A percentile compares a stretch with the other conserved stretches of the same genome.
phyloP scores from a whole-genome alignment of 2,888 invertebrate genomes.

The Teleogryllus oceanicus region DNA sequence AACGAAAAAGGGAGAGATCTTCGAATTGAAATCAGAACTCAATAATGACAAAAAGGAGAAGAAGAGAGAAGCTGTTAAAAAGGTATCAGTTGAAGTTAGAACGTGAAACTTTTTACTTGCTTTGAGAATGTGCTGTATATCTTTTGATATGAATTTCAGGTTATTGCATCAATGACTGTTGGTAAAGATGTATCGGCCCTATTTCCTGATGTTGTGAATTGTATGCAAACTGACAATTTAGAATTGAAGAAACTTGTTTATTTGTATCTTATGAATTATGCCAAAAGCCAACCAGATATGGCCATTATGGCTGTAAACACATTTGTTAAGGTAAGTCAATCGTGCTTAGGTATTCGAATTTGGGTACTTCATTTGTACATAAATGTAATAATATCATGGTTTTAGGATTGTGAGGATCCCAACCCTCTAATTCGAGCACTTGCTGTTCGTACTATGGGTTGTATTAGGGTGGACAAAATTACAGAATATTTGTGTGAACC shows the following conservation, averaged over 20 bases:
- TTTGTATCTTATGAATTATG: conserved; percentile 98
- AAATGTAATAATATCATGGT: conserved; percentile 26
- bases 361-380: background rate
- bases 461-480: conserved; percentile 98
- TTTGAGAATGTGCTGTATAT: conserved; percentile 36
- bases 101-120: conserved; percentile 22
- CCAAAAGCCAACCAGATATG: conserved; percentile 99
- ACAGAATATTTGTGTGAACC: conserved; percentile 99
- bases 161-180: conserved; percentile 99
- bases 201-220: conserved; percentile 99
- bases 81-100: conserved; percentile 61
- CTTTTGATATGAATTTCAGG: conserved; percentile 53
- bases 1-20: conserved; percentile 99
- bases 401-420: conserved; percentile 97
- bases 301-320: conserved; percentile 99
- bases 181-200: conserved; percentile 98
- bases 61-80: conserved; percentile 99
- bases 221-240: conserved; percentile 99
- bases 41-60: conserved; percentile 99
- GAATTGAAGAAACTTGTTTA: conserved; percentile 98
- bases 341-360: background rate
- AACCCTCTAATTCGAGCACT: conserved; percentile 97
- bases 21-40: conserved; percentile 96
- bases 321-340: conserved; percentile 83
- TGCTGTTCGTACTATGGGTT: conserved; percentile 99